Evolutionary conservation across 23 tunicate species (phyloP).

Genomic region (Ascidia mentula): DNA sequence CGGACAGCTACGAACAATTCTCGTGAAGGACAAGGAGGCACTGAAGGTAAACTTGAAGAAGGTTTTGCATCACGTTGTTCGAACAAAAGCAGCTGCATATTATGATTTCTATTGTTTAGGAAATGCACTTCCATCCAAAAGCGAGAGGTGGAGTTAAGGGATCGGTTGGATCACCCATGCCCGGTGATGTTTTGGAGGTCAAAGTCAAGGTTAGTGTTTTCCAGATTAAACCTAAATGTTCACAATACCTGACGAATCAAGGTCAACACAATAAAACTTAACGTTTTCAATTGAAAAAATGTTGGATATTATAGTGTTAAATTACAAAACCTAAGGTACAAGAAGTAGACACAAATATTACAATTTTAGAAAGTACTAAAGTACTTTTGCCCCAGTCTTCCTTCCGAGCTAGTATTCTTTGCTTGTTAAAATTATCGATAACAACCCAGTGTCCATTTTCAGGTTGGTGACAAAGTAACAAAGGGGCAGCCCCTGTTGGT

Average conservation of each 20-base stretch:
- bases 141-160: conserved; percentile 86
- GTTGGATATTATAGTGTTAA: no score
- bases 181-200: conserved; percentile 93
- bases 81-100: background rate
- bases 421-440: no score
- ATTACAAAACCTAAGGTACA: no score
- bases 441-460: background rate
- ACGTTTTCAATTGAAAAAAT: no score
- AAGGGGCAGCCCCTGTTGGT: conserved; percentile 90
- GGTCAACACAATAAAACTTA: no score
- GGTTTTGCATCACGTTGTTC: background rate
- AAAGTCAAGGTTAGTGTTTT: conserved; percentile 59
- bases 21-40: conserved; percentile 94
- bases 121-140: conserved; percentile 96
- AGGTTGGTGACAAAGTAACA: conserved; percentile 84
- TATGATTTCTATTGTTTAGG: conserved; percentile 21
- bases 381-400: no score
- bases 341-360: no score
- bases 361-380: no score
- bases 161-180: conserved; percentile 98
- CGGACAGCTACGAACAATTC: conserved; percentile 78
- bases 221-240: no score
- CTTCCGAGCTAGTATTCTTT: no score
- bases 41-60: conserved; percentile 82
- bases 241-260: no score